Evolutionary conservation across 2,888 invertebrate genomes (phyloP).

Genomic region (Cheilosia scutellata): DNA sequence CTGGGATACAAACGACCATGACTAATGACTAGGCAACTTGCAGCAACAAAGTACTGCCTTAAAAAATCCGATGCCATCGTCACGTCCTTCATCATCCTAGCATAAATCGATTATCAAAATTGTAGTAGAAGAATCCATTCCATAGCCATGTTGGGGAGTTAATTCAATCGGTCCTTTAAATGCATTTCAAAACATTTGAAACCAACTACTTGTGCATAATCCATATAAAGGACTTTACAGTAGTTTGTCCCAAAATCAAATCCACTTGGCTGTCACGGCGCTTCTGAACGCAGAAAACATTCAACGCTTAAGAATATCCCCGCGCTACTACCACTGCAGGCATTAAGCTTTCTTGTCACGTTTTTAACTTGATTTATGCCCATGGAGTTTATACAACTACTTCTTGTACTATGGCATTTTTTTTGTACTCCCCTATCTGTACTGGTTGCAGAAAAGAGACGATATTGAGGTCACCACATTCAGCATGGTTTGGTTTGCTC

Average conservation of each 20-base stretch:
- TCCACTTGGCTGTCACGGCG: conserved; percentile 1
- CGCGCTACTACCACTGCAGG: conserved; percentile 26
- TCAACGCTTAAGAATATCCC: conserved; percentile 17
- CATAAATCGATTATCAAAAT: too few species aligned
- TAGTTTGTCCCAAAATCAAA: conserved; percentile 26
- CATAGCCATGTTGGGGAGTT: neutral
- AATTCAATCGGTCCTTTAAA: neutral
- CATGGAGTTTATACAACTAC: conserved; percentile 66
- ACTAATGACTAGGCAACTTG: too few species aligned
- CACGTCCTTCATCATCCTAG: neutral
- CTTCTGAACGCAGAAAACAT: neutral
- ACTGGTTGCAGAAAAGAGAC: conserved; percentile 48
- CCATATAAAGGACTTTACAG: conserved; percentile 13
- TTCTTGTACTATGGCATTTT: conserved; percentile 21
- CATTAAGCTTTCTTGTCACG: conserved; percentile 63
- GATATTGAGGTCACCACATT: conserved; percentile 61
- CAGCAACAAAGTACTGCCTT: too few species aligned
- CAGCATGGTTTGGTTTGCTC: conserved; percentile 59
- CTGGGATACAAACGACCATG: too few species aligned
- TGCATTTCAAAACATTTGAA: conserved; percentile 2
- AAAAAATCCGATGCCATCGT: neutral
- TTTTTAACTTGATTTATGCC: conserved; percentile 74
- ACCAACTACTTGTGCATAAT: conserved; percentile 17
- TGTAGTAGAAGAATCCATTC: neutral
- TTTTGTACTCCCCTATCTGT: conserved; percentile 33